phyloP scores from a whole-genome alignment of 2,797 vertebrate genomes.

The Lagorchestes hirsutus region DNA sequence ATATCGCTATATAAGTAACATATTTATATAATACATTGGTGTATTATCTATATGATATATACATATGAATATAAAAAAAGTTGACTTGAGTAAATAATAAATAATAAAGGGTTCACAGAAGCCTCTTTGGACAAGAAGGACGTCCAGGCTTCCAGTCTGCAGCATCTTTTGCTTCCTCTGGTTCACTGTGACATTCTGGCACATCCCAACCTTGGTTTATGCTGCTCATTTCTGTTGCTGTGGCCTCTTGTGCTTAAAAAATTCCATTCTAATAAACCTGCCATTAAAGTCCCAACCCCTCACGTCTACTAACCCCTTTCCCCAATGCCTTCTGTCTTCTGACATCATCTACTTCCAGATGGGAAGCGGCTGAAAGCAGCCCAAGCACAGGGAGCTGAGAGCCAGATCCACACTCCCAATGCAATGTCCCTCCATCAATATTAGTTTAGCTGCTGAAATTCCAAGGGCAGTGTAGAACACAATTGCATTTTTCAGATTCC shows the following conservation, averaged over 20 bases:
- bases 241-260: background rate
- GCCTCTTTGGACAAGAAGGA: background rate
- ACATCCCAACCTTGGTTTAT: background rate
- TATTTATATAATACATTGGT: too few relatives aligned
- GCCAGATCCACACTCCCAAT: background rate
- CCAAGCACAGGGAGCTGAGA: background rate
- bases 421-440: background rate
- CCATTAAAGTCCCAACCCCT: background rate
- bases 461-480: conserved; percentile 21
- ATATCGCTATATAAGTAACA: too few relatives aligned
- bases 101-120: background rate
- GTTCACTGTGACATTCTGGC: background rate
- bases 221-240: background rate
- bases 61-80: background rate
- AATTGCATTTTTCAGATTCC: conserved; percentile 55
- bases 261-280: background rate
- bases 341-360: background rate
- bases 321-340: background rate
- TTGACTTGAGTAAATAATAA: background rate
- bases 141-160: background rate
- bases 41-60: background rate
- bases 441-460: conserved; percentile 3
- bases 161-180: background rate
- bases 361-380: background rate
- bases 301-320: background rate